Base-by-base conservation (phyloP, 2,797 vertebrate species). In the Pseudochirops cupreus region DNA sequence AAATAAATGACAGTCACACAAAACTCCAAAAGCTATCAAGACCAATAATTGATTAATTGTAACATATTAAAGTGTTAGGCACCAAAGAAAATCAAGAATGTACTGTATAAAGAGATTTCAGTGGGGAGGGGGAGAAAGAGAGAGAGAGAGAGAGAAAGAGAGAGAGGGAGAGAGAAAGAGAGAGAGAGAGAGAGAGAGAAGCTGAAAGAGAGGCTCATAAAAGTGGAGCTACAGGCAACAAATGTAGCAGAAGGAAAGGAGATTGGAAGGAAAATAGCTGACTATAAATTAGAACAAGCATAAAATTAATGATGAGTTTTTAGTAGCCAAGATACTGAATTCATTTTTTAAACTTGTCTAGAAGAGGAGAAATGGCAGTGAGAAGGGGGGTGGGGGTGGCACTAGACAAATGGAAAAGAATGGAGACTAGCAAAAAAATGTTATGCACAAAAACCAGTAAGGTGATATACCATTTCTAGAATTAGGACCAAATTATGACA, bases 221-320 rank as follows among this genome's bases (percentile, higher is more conserved):
- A 95, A 95, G 93, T 89, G 91, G 93, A 93, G 54, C 58, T 94
- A 59, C 12, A 97, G 94, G 95, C 93, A 97, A 96, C 56, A 97
- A 96, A 91, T 90, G 26, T 50, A 92, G 90, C 91, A 94, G 93
- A 95, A 97, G 46, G 16, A 52, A 96, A 91, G 62, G n/a, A 94
- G 89, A 92, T 28, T 87, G 50, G 16, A 96, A 92, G 46, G 92
- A 74, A 95, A 96, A 97, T 92, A 67, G 52, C 52, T 52, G 91
- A 29, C 90, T 96, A 95, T 96, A 97, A 97, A 93, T 95, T 97
- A 94, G 50, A 74, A 94, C 1, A 57, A 50, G 95, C 96, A 97
- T 94, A 97, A 98, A 97, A 96, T 96, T 97, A 97, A 95, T 96
- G 87, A 95, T 95, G 94, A 94, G 89, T n/a, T 94, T 97, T 97